A percentile compares a stretch with the other conserved stretches of the same genome.
Conservation (phyloP, 1,140 invertebrate species). For the Oryzaephilus surinamensis region DNA sequence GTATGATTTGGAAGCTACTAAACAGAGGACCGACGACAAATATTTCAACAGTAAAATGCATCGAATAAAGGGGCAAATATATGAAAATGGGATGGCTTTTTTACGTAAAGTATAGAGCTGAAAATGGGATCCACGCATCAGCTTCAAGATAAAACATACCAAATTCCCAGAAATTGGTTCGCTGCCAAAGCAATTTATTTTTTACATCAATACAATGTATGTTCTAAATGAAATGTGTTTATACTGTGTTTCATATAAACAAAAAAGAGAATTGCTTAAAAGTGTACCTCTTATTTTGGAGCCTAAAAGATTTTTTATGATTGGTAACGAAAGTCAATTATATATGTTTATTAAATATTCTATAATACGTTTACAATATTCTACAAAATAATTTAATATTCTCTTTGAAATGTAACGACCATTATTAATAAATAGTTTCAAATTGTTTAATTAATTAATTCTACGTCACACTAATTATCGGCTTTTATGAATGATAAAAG, state of each 20-base stretch:
- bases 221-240: slow-evolving; percentile 8
- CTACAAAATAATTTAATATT: no score
- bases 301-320: background rate
- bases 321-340: background rate
- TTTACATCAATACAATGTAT: slow-evolving; percentile 23
- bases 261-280: no score
- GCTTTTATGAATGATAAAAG: no score
- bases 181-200: slow-evolving; percentile 32
- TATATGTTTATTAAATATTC: background rate
- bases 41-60: slow-evolving; percentile 26
- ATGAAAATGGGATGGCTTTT: slow-evolving; percentile 32
- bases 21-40: slow-evolving; percentile 24
- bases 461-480: no score
- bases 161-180: slow-evolving; percentile 30
- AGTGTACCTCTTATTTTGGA: background rate
- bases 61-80: slow-evolving; percentile 32
- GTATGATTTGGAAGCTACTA: background rate
- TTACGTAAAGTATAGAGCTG: slow-evolving; percentile 27
- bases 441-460: no score
- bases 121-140: slow-evolving; percentile 30
- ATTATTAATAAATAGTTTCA: no score
- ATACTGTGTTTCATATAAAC: background rate
- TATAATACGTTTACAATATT: background rate
- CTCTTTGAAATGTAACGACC: no score
- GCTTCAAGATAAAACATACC: slow-evolving; percentile 30